These are phyloP conservation scores for Corvus moneduloides DNA, from an alignment of 2,113 vertebrate genomes.

Conservation along the genomic window DNA sequence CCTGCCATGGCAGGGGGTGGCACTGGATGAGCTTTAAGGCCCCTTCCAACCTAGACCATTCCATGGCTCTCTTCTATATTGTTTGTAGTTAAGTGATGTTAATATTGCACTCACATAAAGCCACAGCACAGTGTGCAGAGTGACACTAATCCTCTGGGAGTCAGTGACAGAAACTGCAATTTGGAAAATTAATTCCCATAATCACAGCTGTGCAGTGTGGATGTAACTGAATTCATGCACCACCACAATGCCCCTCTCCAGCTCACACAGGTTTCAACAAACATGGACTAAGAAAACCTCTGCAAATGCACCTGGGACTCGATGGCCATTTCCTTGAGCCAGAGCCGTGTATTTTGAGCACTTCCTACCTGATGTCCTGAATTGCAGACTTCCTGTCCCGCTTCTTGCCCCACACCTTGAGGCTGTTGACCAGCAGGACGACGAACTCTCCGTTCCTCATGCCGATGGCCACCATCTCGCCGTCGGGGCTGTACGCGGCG, in stretches of 20 bases:
- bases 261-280: neutral
- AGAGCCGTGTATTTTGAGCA: neutral
- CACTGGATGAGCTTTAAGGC: neutral
- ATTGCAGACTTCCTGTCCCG: constrained; percentile 92
- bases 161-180: neutral
- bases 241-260: neutral
- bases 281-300: rapidly evolving
- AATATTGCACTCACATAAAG: neutral
- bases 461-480: constrained; percentile 94
- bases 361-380: constrained; percentile 88
- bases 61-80: neutral
- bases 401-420: constrained; percentile 96
- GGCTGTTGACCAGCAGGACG: constrained; percentile 88
- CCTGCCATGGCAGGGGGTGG: neutral
- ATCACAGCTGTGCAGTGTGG: neutral
- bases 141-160: neutral
- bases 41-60: neutral
- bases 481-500: constrained; percentile 87
- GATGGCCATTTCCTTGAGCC: rapidly evolving
- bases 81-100: neutral
- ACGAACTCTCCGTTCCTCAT: constrained; percentile 97
- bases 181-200: neutral
- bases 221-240: neutral
- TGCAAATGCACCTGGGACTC: neutral
- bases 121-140: neutral